A percentile compares a stretch with the other conserved stretches of the same genome.
Conservation (phyloP, 53 echinoderm and acorn worm species). For the Holothuria scabra region DNA sequence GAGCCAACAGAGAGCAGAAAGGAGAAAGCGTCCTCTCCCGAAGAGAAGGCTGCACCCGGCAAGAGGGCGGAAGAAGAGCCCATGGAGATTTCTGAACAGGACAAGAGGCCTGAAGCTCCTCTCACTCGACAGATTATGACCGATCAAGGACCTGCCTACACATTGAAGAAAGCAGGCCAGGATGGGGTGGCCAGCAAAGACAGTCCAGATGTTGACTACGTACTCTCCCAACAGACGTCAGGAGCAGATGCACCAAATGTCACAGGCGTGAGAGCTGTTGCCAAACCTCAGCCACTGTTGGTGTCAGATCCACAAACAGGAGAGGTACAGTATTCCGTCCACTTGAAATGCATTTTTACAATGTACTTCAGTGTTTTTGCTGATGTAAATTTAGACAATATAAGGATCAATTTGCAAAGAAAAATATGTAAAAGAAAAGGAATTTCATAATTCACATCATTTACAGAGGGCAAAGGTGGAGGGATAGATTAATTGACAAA, state of each 20-base stretch:
- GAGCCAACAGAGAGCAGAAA: conserved; percentile 37
- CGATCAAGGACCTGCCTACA: conserved; percentile 80
- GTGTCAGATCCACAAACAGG: conserved; percentile 54
- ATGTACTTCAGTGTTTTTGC: too few species aligned
- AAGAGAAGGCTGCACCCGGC: conserved; percentile 10
- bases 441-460: too few species aligned
- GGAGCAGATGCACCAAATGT: conserved; percentile 44
- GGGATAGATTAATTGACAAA: too few species aligned
- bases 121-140: conserved; percentile 71
- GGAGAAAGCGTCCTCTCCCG: conserved; percentile 40
- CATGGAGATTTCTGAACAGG: conserved; percentile 22
- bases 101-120: conserved; percentile 37
- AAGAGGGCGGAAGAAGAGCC: conserved; percentile 7
- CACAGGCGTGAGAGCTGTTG: conserved; percentile 47
- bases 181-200: conserved; percentile 42
- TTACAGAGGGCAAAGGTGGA: too few species aligned
- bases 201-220: conserved; percentile 54
- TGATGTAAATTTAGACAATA: too few species aligned
- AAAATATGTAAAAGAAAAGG: too few species aligned
- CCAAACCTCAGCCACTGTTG: conserved; percentile 59
- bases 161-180: conserved; percentile 67
- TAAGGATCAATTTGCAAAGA: too few species aligned
- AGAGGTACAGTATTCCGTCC: background rate
- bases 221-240: conserved; percentile 32
- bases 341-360: too few species aligned